Evolutionary conservation across 2,113 vertebrate species (phyloP).

Genomic region (Phrynosoma platyrhinos): DNA sequence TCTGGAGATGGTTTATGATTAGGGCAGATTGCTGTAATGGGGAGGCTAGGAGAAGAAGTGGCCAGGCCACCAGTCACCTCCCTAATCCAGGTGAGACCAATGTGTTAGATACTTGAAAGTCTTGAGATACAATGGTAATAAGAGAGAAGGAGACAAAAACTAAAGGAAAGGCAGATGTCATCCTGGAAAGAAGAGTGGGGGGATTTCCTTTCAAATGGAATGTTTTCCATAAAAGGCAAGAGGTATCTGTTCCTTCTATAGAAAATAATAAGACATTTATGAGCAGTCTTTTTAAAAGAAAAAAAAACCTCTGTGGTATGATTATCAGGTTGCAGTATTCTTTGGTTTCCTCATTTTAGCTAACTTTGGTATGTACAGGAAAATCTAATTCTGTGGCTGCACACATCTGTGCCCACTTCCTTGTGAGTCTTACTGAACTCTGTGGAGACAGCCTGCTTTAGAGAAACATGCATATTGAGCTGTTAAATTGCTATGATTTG

Average conservation of each 20-base stretch:
- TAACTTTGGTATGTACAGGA: not conserved
- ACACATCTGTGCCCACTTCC: not conserved
- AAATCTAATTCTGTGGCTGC: not conserved
- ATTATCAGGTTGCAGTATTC: not conserved
- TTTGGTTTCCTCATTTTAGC: not conserved
- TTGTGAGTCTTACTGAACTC: not conserved
- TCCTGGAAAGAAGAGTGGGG: not conserved
- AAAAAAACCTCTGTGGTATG: not conserved
- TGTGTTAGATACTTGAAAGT: too few relatives aligned
- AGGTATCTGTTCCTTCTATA: not conserved
- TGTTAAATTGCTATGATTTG: not conserved
- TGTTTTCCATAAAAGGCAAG: not conserved
- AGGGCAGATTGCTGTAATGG: not conserved
- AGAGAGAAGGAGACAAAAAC: not conserved
- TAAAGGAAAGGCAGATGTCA: not conserved
- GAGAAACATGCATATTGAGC: not conserved
- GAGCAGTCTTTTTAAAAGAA: not conserved
- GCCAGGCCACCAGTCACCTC: too few relatives aligned
- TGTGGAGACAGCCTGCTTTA: not conserved
- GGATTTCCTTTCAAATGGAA: not conserved
- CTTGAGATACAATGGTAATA: not conserved
- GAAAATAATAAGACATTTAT: not conserved
- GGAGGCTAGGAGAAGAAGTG: too few relatives aligned
- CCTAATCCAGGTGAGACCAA: too few relatives aligned
- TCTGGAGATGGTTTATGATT: too few relatives aligned